Evolutionary conservation across 2,113 vertebrate genomes (phyloP).

Genomic region (Chaetodon trifascialis): DNA sequence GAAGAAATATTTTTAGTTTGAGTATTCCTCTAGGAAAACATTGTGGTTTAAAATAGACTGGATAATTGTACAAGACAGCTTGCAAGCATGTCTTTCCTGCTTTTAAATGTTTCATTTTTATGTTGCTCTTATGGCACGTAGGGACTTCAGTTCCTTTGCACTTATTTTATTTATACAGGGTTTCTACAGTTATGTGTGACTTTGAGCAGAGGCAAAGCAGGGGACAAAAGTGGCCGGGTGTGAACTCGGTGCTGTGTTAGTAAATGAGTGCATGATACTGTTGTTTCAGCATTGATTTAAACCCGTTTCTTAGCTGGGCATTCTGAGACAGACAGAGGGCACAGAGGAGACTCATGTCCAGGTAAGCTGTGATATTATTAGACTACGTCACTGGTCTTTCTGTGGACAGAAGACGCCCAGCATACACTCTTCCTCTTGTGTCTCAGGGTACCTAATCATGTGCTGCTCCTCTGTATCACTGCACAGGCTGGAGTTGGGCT

Average conservation of each 20-base stretch:
- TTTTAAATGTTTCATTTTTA: slow-evolving; percentile 9
- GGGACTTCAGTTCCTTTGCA: not conserved
- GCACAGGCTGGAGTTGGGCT: slow-evolving; percentile 22
- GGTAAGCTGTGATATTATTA: slow-evolving; percentile 10
- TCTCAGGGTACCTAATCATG: slow-evolving; percentile 35
- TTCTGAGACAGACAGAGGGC: not conserved
- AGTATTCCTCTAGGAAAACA: not conserved
- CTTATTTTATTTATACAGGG: not conserved
- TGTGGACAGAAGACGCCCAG: slow-evolving; percentile 13
- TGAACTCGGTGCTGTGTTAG: not conserved
- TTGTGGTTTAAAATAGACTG: not conserved
- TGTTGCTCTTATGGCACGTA: not conserved
- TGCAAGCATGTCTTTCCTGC: not conserved
- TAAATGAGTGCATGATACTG: not conserved
- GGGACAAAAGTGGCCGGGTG: not conserved
- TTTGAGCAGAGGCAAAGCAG: not conserved
- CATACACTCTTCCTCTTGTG: slow-evolving; percentile 4
- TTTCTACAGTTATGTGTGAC: not conserved
- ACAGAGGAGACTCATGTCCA: not conserved
- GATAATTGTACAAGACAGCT: not conserved
- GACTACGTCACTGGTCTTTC: slow-evolving; percentile 6
- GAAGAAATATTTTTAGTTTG: not conserved
- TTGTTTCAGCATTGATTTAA: not conserved
- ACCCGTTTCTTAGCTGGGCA: not conserved
- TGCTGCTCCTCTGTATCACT: slow-evolving; percentile 21